Evolutionary conservation across 2,113 vertebrate species (phyloP).

Genomic region (Paramisgurnus dabryanus): DNA sequence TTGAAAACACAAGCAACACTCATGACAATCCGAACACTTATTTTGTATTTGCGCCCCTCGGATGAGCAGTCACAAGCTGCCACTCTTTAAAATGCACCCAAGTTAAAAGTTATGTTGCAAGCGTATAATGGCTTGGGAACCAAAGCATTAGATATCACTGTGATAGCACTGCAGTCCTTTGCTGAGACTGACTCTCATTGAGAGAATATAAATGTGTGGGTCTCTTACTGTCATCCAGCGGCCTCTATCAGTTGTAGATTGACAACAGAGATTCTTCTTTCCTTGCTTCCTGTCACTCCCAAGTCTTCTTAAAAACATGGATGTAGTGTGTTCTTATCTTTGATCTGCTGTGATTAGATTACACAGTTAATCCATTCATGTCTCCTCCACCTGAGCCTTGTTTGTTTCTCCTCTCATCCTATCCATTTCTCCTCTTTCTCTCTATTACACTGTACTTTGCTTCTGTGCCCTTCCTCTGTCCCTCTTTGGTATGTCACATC

Average conservation of each 20-base stretch:
- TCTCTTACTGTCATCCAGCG: conserved; percentile 22
- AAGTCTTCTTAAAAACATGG: conserved; percentile 44
- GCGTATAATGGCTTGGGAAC: neutral
- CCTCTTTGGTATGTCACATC: neutral
- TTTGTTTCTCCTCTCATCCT: conserved; percentile 37
- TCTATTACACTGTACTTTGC: neutral
- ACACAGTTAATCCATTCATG: conserved; percentile 52
- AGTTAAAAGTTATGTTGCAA: neutral
- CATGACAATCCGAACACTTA: too few species aligned
- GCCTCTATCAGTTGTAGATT: conserved; percentile 43
- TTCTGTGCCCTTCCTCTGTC: neutral
- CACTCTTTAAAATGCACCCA: neutral
- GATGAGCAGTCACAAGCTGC: too few species aligned
- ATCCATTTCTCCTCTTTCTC: conserved; percentile 37
- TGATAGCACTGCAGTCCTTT: neutral
- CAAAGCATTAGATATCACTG: neutral
- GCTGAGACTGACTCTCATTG: neutral
- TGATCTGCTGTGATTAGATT: conserved; percentile 56
- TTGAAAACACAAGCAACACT: too few species aligned
- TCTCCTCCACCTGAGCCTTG: conserved; percentile 49
- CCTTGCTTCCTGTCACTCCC: conserved; percentile 41
- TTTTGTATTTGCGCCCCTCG: too few species aligned
- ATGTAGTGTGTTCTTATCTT: conserved; percentile 55
- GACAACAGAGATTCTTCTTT: conserved; percentile 28
- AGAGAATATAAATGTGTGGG: conserved; percentile 2